phyloP scores from a whole-genome alignment of 2,113 vertebrate genomes.

The Potamarius usumacintae region DNA sequence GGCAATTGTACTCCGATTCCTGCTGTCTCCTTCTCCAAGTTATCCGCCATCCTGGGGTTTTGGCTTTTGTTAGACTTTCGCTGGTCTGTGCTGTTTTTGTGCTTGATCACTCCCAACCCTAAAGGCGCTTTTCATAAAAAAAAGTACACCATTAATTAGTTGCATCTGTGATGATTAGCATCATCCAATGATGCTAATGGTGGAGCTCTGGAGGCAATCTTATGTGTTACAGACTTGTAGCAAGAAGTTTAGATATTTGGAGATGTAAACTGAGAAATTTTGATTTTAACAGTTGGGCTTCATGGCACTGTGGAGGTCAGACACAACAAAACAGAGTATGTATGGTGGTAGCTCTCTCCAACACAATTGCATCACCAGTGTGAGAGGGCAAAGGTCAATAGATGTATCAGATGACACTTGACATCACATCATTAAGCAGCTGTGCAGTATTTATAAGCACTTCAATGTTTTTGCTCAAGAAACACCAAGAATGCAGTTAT shows the following conservation, averaged over 20 bases:
- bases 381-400: not conserved
- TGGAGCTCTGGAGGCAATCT: not conserved
- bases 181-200: not conserved
- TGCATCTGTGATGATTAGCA: not conserved
- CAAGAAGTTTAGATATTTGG: not conserved
- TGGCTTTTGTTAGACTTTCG: not conserved
- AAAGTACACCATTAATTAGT: not conserved
- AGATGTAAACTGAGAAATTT: not conserved
- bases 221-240: slow-evolving; percentile 11
- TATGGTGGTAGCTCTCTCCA: not conserved
- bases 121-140: slow-evolving; percentile 8
- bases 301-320: not conserved
- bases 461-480: not conserved
- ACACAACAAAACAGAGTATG: not conserved
- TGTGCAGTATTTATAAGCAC: not conserved
- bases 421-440: not conserved
- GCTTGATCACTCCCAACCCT: slow-evolving; percentile 3
- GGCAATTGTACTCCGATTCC: not conserved
- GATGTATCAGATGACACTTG: not conserved
- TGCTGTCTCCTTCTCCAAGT: slow-evolving; percentile 21
- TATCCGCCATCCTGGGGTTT: slow-evolving; percentile 16
- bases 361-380: not conserved
- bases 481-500: not conserved
- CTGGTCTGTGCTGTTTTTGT: slow-evolving; percentile 1
- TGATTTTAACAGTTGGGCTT: not conserved